Percentiles rank a stretch among this genome's conserved stretches.
These are phyloP conservation scores for Coluber constrictor DNA, from an alignment of 2,797 vertebrate genomes.

Conservation along the genomic window DNA sequence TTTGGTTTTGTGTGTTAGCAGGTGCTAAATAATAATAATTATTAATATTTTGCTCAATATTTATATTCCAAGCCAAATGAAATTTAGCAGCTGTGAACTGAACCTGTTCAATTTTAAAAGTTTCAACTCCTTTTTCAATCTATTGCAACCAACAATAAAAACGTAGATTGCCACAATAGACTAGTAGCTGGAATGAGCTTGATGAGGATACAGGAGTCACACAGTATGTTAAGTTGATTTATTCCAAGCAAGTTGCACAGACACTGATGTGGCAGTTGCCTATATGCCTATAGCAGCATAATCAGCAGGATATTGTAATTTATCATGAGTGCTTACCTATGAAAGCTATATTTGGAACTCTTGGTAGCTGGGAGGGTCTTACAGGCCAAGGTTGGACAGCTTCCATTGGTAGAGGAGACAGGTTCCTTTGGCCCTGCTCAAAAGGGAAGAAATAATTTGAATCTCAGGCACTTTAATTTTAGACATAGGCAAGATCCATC, in stretches of 20 bases:
- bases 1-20: not conserved
- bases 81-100: not conserved
- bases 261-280: not conserved
- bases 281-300: not conserved
- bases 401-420: slow-evolving; percentile 71
- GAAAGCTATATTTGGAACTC: slow-evolving; percentile 93
- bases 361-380: slow-evolving; percentile 84
- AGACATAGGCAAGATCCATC: not conserved
- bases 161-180: not conserved
- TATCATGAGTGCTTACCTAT: slow-evolving; percentile 76
- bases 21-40: not conserved
- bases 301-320: not conserved
- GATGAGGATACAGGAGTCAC: not conserved
- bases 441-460: not conserved
- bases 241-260: not conserved
- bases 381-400: slow-evolving; percentile 80
- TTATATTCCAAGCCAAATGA: not conserved
- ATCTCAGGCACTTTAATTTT: not conserved
- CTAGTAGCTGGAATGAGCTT: not conserved
- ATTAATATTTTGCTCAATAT: not conserved
- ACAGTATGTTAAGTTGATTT: not conserved
- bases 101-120: not conserved
- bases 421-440: slow-evolving; percentile 81
- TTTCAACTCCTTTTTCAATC: not conserved
- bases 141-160: not conserved